Conservation (phyloP, 1,140 invertebrate species). For the Chrysoperla carnea region DNA sequence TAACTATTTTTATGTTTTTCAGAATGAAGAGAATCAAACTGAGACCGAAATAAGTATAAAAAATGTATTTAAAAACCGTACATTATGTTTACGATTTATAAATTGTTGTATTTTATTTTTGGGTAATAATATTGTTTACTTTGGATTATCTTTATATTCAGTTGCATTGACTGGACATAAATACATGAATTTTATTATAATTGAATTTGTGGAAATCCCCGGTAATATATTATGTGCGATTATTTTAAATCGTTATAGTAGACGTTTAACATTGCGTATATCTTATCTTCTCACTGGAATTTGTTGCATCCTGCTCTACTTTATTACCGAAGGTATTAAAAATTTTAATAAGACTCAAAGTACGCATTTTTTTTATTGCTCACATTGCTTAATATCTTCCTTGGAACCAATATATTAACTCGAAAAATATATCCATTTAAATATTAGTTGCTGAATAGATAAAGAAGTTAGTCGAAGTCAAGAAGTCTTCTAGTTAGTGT, state of each 20-base stretch:
- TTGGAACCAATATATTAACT: too few relatives aligned
- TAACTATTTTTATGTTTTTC: too few relatives aligned
- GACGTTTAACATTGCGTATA: slow-evolving; percentile 31
- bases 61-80: slow-evolving; percentile 17
- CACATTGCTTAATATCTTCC: too few relatives aligned
- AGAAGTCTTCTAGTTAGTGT: too few relatives aligned
- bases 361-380: too few relatives aligned
- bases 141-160: slow-evolving; percentile 41
- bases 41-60: not conserved
- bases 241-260: slow-evolving; percentile 33
- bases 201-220: slow-evolving; percentile 31
- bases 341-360: too few relatives aligned
- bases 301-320: slow-evolving; percentile 22
- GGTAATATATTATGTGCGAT: slow-evolving; percentile 30
- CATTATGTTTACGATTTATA: slow-evolving; percentile 24
- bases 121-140: slow-evolving; percentile 36
- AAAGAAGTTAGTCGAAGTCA: too few relatives aligned
- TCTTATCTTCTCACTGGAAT: slow-evolving; percentile 25
- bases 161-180: slow-evolving; percentile 34
- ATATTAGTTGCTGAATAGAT: too few relatives aligned
- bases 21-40: too few relatives aligned
- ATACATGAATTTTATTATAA: slow-evolving; percentile 31
- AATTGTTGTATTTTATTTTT: slow-evolving; percentile 29
- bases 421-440: too few relatives aligned
- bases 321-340: slow-evolving; percentile 17